phyloP scores from a whole-genome alignment of 2,888 invertebrate species.

The Boloria euphrosyne region DNA sequence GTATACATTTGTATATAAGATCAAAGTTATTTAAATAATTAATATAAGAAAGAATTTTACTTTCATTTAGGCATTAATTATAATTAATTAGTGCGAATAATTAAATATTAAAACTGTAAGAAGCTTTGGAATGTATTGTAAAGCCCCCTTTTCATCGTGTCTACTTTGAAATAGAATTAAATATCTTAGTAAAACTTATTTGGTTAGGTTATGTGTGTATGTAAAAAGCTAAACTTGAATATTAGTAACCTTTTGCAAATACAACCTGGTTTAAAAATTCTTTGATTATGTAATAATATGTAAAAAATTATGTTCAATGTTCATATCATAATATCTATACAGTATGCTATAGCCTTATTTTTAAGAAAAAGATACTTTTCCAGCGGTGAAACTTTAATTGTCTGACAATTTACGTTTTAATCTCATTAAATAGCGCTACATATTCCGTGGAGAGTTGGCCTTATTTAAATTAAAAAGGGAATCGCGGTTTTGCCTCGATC shows the following conservation, averaged over 20 bases:
- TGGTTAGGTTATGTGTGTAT: too few relatives aligned
- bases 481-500: constrained; percentile 9
- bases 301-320: too few relatives aligned
- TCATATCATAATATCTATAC: too few relatives aligned
- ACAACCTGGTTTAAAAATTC: too few relatives aligned
- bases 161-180: neutral
- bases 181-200: neutral
- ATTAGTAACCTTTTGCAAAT: too few relatives aligned
- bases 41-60: constrained; percentile 1
- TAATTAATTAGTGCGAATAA: constrained; percentile 9
- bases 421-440: constrained; percentile 11
- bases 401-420: constrained; percentile 3
- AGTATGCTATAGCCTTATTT: neutral
- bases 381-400: constrained; percentile 2
- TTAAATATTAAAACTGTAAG: constrained; percentile 16
- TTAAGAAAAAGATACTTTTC: neutral
- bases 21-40: neutral
- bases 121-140: neutral
- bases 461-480: constrained; percentile 19
- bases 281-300: too few relatives aligned
- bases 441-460: constrained; percentile 3
- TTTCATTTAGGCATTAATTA: constrained; percentile 9
- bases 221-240: too few relatives aligned
- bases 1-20: too few relatives aligned
- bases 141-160: neutral